Evolutionary conservation across 2,797 vertebrate genomes (phyloP).

Genomic region (Mormyrus proboscirostris): DNA sequence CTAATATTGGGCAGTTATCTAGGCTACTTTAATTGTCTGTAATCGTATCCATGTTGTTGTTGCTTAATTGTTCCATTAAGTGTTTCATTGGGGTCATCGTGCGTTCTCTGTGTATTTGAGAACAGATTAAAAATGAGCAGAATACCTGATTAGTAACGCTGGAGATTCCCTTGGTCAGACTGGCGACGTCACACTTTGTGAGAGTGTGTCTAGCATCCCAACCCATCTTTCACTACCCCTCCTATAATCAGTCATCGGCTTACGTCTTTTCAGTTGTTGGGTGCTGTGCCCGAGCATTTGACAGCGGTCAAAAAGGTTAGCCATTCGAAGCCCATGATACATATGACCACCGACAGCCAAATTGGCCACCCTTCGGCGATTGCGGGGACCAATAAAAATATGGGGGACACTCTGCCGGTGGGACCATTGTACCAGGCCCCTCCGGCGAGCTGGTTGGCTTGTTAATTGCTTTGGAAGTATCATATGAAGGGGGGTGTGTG

Average conservation of each 20-base stretch:
- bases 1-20: not conserved
- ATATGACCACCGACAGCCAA: constrained; percentile 40
- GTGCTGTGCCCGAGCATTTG: constrained; percentile 30
- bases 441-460: constrained; percentile 34
- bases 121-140: not conserved
- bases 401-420: constrained; percentile 34
- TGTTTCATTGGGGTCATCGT: not conserved
- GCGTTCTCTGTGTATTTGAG: not conserved
- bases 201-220: not conserved
- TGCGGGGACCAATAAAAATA: constrained; percentile 47
- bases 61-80: not conserved
- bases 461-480: constrained; percentile 44
- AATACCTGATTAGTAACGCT: not conserved
- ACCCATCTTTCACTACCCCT: not conserved
- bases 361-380: constrained; percentile 38
- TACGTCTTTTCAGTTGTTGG: not conserved
- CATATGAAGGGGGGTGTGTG: constrained; percentile 34
- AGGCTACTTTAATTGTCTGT: not conserved
- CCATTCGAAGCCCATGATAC: constrained; percentile 41
- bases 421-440: constrained; percentile 38
- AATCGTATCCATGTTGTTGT: not conserved
- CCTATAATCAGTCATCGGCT: not conserved
- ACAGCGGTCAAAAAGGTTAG: constrained; percentile 35
- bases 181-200: not conserved
- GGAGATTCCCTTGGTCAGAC: not conserved